A percentile compares a stretch with the other conserved stretches of the same genome.
Conservation (phyloP, 1,140 invertebrate species). For the Copidosoma floridanum region DNA sequence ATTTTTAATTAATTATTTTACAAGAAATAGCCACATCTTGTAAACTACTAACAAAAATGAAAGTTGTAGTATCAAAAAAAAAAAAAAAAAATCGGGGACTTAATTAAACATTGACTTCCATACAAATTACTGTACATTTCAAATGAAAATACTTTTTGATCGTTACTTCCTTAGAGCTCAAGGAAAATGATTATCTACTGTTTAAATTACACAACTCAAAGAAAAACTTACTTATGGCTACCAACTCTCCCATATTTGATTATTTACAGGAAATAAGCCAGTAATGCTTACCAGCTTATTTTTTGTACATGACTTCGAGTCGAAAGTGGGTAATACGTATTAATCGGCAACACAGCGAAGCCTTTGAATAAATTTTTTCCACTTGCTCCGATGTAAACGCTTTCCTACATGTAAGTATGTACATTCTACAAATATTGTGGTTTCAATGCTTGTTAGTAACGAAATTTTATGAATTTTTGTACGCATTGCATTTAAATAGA, state of each 20-base stretch:
- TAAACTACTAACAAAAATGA: no score
- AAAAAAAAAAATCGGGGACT: slow-evolving; percentile 1
- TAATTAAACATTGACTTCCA: not conserved
- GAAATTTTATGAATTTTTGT: no score
- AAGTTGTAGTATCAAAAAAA: not conserved
- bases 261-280: slow-evolving; percentile 13
- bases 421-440: no score
- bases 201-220: not conserved
- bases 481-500: no score
- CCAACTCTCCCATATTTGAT: not conserved
- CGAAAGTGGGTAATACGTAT: not conserved
- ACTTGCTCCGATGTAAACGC: no score
- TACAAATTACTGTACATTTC: not conserved
- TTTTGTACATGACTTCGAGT: not conserved
- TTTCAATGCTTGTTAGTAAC: no score
- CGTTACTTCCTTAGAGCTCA: not conserved
- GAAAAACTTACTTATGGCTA: not conserved
- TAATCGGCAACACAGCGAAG: not conserved
- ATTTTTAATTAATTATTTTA: not conserved
- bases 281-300: not conserved
- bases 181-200: not conserved
- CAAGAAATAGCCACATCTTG: no score
- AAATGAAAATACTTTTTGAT: slow-evolving; percentile 15
- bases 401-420: no score
- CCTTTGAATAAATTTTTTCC: no score